Base-by-base conservation (phyloP, 2,888 invertebrate genomes). In the Alloplasta piceator region DNA sequence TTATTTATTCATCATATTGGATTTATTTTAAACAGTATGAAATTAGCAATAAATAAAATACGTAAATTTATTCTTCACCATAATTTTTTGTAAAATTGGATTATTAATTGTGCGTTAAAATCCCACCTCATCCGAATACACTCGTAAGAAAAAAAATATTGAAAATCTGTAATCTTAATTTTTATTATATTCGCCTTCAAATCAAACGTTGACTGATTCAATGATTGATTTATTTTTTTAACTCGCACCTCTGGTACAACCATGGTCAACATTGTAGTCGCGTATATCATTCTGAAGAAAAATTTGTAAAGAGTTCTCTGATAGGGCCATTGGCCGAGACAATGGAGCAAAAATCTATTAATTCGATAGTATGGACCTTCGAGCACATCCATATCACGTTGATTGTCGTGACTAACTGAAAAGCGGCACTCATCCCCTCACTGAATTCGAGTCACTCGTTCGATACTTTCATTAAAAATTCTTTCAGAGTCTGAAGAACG, bases 271-370 rank as follows among this genome's bases (percentile, higher is more conserved):
- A 55, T n/a, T 3, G 50, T 46, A 36, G 9, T 43, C 26, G 48
- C 58, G 41, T 76, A 48, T 9, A 26, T 6, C 6, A 41, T 16
- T 39, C 80, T 77, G 6, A 72, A 52, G 6, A 81, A 43, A 43
- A 46, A n/a, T 38, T 77, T 81, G 10, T 73, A 68, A n/a, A 58
- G 10, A 5, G 46, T 52, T 4, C 12, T 52, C 14, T 83, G 78
- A 41, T 70, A 80, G 5, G 83, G 79, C 83, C 82, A 83, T 58
- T 60, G 79, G 10, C 83, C 83, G n/a, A 83, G 73, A 12, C 55
- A 66, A 38, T 5, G 68, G 10, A 82, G 68, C 38, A 82, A 63
- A 48, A 52, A 39, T 66, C 80, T 84, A 55, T 82, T 80, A 38
- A 73, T 61, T 39, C 68, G 68, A 66, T 66, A 83, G 46, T 80